A percentile compares a stretch with the other conserved stretches of the same genome.
These are phyloP conservation scores for Hemibagrus guttatus DNA, from an alignment of 2,797 vertebrate genomes.

Conservation along the genomic window DNA sequence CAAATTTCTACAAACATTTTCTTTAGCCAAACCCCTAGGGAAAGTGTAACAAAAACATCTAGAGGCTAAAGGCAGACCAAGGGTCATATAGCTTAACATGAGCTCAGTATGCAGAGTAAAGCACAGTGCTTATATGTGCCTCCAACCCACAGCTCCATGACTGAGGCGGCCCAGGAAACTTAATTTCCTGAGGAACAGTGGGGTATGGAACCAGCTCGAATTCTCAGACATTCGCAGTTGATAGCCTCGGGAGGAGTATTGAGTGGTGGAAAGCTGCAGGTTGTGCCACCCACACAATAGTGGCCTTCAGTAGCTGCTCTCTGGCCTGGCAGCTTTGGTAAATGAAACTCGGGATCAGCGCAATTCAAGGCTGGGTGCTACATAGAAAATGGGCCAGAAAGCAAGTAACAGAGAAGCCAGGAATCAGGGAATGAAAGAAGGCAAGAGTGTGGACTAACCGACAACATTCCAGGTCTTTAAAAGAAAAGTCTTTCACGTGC, in stretches of 20 bases:
- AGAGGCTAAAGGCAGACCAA: conserved; percentile 3
- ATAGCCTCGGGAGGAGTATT: conserved; percentile 60
- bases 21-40: not conserved
- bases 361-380: conserved; percentile 40
- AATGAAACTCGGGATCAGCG: conserved; percentile 22
- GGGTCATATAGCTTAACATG: not conserved
- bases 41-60: conserved; percentile 5
- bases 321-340: conserved; percentile 5
- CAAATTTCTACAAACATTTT: conserved; percentile 9
- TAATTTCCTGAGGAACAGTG: conserved; percentile 39
- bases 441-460: not conserved
- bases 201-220: conserved; percentile 66
- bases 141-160: conserved; percentile 28
- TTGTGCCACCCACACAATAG: conserved; percentile 30
- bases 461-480: conserved; percentile 6
- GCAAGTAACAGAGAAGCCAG: not conserved
- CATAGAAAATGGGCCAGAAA: conserved; percentile 13
- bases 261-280: conserved; percentile 38
- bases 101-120: conserved; percentile 19
- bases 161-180: conserved; percentile 30
- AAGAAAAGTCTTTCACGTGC: conserved; percentile 1
- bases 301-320: conserved; percentile 31
- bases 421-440: conserved; percentile 13
- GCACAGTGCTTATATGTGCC: not conserved
- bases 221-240: conserved; percentile 61